Evolutionary conservation across 1,140 invertebrate genomes (phyloP).

Genomic region (Drosophila hydei): DNA sequence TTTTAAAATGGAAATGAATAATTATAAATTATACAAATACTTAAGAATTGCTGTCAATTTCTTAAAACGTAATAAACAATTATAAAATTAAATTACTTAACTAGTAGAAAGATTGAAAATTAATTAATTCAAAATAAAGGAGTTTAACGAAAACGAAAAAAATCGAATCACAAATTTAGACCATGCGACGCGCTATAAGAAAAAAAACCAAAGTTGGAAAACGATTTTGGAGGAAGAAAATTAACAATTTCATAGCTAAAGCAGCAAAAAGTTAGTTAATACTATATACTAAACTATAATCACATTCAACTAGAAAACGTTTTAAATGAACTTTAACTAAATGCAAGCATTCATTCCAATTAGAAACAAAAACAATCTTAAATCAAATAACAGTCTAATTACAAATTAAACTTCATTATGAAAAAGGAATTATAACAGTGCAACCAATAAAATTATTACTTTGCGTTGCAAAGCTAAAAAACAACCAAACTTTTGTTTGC

Average conservation of each 20-base stretch:
- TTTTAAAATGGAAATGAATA: conserved; percentile 2
- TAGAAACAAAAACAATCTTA: conserved; percentile 7
- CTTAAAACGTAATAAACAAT: conserved; percentile 50
- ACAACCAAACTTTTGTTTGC: background rate
- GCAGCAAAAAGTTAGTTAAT: conserved; percentile 8
- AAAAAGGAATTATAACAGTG: conserved; percentile 39
- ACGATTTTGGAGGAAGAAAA: background rate
- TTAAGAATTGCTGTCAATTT: conserved; percentile 63
- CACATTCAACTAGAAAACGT: conserved; percentile 25
- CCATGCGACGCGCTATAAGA: conserved; percentile 10
- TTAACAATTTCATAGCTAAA: conserved; percentile 7
- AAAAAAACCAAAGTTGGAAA: background rate
- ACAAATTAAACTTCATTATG: conserved; percentile 30
- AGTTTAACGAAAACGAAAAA: background rate
- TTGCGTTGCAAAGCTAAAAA: conserved; percentile 49
- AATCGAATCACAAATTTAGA: conserved; percentile 33
- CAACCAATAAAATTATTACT: conserved; percentile 38
- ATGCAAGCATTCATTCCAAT: background rate
- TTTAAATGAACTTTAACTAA: conserved; percentile 30
- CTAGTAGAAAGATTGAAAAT: conserved; percentile 10
- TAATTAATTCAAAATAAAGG: background rate
- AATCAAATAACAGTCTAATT: conserved; percentile 26
- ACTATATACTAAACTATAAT: conserved; percentile 19
- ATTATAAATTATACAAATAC: conserved; percentile 25
- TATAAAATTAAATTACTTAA: conserved; percentile 32